Conservation (phyloP, 2,113 vertebrate species). For the Macquaria ambigua region DNA sequence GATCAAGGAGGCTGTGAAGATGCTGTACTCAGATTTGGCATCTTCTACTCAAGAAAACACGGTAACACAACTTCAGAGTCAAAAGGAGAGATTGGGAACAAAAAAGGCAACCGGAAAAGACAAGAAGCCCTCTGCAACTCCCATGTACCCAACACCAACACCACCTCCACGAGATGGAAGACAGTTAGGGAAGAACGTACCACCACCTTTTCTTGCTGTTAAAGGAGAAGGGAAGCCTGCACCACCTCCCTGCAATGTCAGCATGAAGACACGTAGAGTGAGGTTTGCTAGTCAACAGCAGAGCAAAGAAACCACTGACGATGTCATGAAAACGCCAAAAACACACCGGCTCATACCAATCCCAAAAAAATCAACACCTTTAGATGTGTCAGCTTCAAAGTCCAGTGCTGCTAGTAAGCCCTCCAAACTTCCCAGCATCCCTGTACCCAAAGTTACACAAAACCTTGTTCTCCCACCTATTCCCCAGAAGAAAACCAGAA, state of each 20-base stretch:
- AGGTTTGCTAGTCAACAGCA: neutral
- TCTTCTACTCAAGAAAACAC: no score
- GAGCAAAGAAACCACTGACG: neutral
- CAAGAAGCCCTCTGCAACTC: neutral
- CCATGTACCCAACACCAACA: neutral
- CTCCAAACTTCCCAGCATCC: neutral
- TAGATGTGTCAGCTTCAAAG: neutral
- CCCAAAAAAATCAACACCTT: neutral
- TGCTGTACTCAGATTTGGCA: neutral
- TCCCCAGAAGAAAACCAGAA: neutral
- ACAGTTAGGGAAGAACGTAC: neutral
- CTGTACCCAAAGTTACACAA: neutral
- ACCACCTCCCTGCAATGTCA: neutral
- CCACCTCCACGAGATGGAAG: neutral
- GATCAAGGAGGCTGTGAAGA: neutral
- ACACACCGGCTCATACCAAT: rapidly evolving
- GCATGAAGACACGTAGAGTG: neutral
- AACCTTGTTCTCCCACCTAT: neutral
- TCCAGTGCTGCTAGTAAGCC: neutral
- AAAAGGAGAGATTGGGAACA: neutral
- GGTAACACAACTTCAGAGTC: no score
- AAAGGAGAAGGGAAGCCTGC: neutral
- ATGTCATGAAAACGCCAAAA: neutral
- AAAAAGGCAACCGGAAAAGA: neutral
- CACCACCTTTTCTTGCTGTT: neutral